Evolutionary conservation across 2,113 vertebrate species (phyloP), one percentile per base, ranked within the genome.

Genomic region (Periophthalmodon schlosseri): DNA sequence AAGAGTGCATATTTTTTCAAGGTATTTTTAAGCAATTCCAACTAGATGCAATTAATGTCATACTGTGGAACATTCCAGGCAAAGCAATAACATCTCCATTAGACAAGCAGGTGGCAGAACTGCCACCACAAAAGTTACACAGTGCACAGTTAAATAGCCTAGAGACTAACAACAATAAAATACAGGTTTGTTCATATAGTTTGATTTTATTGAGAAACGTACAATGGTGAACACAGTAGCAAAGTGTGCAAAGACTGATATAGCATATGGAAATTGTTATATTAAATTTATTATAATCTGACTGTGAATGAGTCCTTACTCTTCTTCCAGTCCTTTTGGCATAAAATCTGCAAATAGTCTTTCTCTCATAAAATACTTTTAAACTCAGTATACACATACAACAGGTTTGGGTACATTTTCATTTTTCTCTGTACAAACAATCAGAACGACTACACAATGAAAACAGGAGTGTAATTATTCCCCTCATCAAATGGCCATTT

Each of bases 201-300:
- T 76, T 61, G 49, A 49, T 73, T 91, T 91, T 87, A 91, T 87
- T 90, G 74, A 72, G 70, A 81, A 81, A 85, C 76, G 69, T 81
- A 81, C 72, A 83, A 50, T 33, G 36, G 71, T 78, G 61, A 86
- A 82, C 82, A 87, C 85, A 88, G 80, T 84, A 74, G 56, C 69
- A 86, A 78, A 79, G 49, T 63, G 60, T 80, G 66, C 76, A 83
- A 60, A 72, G 75, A 78, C 80, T 57, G 74, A 82, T 20, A 44
- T 20, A 83, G 83, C 63, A 78, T 68, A 33, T 76, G 44, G 74
- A 50, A 66, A 64, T 73, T 63, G 76, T 50, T 73, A 34, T 70
- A 24, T 78, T 70, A 21, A 46, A 39, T 64, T 20, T 36, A 56
- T 56, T n/a, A 56, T 21, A 34, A 36, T 67, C 66, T 73, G 47